A percentile compares a stretch with the other conserved stretches of the same genome.
Evolutionary conservation across 2,888 invertebrate genomes (phyloP).

Genomic region (Coecobrya sp.): DNA sequence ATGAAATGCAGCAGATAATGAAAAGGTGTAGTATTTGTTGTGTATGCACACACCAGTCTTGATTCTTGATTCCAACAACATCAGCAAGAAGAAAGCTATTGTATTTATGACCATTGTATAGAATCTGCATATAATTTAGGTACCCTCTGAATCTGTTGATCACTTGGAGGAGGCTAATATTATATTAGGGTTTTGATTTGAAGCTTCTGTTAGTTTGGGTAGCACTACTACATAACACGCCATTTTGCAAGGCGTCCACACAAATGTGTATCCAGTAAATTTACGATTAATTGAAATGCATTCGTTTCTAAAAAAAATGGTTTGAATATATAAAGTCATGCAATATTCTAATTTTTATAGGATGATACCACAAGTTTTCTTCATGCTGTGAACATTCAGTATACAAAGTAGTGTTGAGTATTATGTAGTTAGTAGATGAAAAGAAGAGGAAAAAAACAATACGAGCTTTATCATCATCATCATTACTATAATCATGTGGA

Average conservation of each 20-base stretch:
- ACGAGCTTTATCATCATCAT: constrained; percentile 10
- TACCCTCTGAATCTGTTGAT: background rate
- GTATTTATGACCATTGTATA: background rate
- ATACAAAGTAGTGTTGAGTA: background rate
- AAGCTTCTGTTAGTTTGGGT: background rate
- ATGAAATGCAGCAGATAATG: constrained; percentile 33
- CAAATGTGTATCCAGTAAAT: background rate
- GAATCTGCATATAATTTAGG: constrained; percentile 21
- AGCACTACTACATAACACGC: background rate
- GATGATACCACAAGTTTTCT: constrained; percentile 7
- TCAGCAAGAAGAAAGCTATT: background rate
- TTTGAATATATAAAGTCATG: background rate
- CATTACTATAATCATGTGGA: constrained; percentile 21
- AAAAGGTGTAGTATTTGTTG: constrained; percentile 24
- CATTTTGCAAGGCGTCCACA: background rate
- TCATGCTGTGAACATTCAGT: constrained; percentile 9
- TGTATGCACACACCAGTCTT: background rate
- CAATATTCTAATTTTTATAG: constrained; percentile 38
- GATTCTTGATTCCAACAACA: background rate
- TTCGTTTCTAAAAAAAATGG: background rate
- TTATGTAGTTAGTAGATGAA: background rate
- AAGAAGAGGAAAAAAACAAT: background rate
- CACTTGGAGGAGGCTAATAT: background rate
- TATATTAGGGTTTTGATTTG: constrained; percentile 1
- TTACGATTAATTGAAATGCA: constrained; percentile 36